Evolutionary conservation across 1,140 invertebrate genomes (phyloP), one percentile per base, ranked within the genome.

Genomic region (Ips typographus): DNA sequence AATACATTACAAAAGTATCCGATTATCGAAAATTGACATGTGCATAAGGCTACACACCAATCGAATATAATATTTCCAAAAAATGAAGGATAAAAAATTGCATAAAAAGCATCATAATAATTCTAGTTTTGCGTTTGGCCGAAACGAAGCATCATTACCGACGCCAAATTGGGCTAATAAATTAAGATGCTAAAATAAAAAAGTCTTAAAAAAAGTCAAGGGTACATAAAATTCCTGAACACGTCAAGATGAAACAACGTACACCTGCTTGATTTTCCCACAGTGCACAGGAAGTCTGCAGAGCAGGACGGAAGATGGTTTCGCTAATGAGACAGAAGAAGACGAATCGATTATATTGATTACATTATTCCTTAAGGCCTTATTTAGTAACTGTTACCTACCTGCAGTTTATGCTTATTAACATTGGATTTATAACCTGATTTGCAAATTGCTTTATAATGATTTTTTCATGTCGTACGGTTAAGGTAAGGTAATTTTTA

Each of bases 241-340:
- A 64, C 42, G 5, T 58, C 52, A 39, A 57, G 44, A 49, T 49
- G 44, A 22, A 49, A 49, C 6, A 49, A 49, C 44, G 44, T 40
- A 70, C 68, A 70, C 68, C 68, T 70, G 68, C 68, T 60, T 47
- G 7, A 64, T 61, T 64, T 70, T 70, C 68, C 68, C 68, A 70
- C 68, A 62, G 53, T 43, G 4, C 42, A 43, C 53, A 60, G 57
- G 60, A 55, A 61, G 68, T 61, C 51, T 40, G 47, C 44, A 37
- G 61, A 70, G 6, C 5, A 42, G 22, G 60, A 52, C n/a, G 59
- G 3, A 40, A 43, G 38, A 67, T 51, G 40, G n/a, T 22, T 7
- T 37, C 7, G 37, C 6, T n/a, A 2, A 40, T 44, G 41, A 42
- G 47, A 5, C 5, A n/a, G 55, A 59, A 36, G 41, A 56, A 40